Conservation (phyloP, 2,113 vertebrate genomes). For the Tachycineta bicolor region DNA sequence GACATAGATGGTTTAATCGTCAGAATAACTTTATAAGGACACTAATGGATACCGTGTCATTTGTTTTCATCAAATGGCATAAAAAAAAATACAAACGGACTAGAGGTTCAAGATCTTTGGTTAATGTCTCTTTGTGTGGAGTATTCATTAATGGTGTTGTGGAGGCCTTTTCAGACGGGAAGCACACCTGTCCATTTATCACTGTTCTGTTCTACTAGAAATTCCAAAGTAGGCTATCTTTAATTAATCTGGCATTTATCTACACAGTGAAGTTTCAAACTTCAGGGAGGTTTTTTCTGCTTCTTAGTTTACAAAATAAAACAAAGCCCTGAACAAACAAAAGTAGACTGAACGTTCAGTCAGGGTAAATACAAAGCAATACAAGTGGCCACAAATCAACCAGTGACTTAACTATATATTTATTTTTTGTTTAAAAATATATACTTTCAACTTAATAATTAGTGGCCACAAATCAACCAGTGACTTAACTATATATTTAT, state of each 20-base stretch:
- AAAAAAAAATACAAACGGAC: neutral
- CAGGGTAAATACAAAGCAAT: neutral
- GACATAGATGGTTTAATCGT: neutral
- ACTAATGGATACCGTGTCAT: neutral
- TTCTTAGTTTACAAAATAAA: neutral
- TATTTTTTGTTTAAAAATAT: neutral
- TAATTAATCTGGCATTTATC: neutral
- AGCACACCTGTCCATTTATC: neutral
- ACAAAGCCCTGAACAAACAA: neutral
- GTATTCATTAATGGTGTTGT: neutral
- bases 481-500: neutral
- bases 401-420: neutral
- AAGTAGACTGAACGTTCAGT: neutral
- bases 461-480: neutral
- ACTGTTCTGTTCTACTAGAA: neutral
- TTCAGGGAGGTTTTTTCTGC: neutral
- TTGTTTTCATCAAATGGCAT: neutral
- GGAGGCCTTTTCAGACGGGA: neutral
- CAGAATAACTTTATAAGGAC: neutral
- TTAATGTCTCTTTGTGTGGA: neutral
- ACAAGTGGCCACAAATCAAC: neutral
- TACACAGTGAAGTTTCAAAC: neutral
- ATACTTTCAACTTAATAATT: neutral
- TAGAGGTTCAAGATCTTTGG: neutral
- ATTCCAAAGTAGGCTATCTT: neutral